Conservation (phyloP, 2,888 invertebrate genomes). For the Blastobasis lacticolella region DNA sequence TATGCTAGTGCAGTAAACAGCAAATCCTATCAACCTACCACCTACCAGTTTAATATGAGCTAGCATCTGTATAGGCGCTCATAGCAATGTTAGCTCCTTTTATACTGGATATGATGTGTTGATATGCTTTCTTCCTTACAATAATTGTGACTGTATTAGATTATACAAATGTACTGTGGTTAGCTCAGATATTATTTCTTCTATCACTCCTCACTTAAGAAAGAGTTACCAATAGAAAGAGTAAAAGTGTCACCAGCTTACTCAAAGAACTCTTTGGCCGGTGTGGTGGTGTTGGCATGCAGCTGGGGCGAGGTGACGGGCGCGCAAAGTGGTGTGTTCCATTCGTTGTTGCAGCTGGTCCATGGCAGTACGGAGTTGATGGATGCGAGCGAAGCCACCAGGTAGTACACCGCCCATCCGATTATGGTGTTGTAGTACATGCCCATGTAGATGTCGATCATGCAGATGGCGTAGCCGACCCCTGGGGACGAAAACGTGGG, state of each 20-base stretch:
- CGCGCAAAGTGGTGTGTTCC: slow-evolving; percentile 88
- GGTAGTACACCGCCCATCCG: slow-evolving; percentile 95
- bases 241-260: slow-evolving; percentile 63
- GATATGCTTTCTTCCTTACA: no score
- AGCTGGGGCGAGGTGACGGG: slow-evolving; percentile 74
- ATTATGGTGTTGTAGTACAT: slow-evolving; percentile 99
- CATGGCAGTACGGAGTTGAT: slow-evolving; percentile 88
- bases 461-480: slow-evolving; percentile 95
- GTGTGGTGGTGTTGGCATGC: slow-evolving; percentile 78
- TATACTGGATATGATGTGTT: no score
- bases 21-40: no score
- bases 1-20: no score
- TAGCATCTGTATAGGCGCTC: no score
- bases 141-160: no score
- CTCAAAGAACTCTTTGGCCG: slow-evolving; percentile 93
- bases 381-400: slow-evolving; percentile 87
- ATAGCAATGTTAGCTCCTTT: no score
- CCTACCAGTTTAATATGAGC: no score
- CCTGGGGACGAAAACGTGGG: slow-evolving; percentile 68
- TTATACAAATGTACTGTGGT: no score
- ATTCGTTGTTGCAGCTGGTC: slow-evolving; percentile 88
- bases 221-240: no score
- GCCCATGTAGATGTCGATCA: slow-evolving; percentile 95
- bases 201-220: no score
- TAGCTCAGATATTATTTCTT: no score